These are phyloP conservation scores for Halcyon badia DNA, from an alignment of 2,797 vertebrate genomes.

Conservation along the genomic window DNA sequence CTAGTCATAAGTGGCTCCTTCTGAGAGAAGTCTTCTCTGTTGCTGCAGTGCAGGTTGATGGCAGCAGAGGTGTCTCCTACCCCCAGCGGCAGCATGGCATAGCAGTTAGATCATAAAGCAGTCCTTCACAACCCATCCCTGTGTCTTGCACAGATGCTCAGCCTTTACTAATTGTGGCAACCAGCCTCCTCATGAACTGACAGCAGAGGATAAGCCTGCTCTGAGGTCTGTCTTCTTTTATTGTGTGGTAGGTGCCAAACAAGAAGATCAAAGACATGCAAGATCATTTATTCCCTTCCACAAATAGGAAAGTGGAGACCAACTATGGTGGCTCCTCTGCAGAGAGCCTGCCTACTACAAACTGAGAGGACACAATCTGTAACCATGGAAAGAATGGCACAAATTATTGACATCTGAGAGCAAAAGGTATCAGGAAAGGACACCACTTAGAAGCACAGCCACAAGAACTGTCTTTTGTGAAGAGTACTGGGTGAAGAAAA, in stretches of 20 bases:
- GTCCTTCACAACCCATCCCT: fast-evolving
- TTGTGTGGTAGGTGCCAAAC: fast-evolving
- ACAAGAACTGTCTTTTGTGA: not conserved
- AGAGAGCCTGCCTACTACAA: not conserved
- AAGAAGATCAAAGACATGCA: not conserved
- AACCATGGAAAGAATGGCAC: not conserved
- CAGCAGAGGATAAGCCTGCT: not conserved
- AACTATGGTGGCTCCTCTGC: not conserved
- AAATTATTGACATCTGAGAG: not conserved
- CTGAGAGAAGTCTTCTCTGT: not conserved
- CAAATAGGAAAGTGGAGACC: not conserved
- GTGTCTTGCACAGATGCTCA: not conserved
- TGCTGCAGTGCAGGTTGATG: not conserved
- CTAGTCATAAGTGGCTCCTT: fast-evolving
- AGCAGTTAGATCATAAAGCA: not conserved
- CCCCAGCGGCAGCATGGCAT: fast-evolving
- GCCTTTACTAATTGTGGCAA: not conserved
- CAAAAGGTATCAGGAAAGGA: not conserved
- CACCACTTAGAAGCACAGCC: not conserved
- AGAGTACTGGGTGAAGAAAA: not conserved
- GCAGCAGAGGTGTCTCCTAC: not conserved
- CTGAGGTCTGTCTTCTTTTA: not conserved
- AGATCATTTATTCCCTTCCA: not conserved
- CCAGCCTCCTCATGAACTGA: fast-evolving
- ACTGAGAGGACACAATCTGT: not conserved